Conservation (phyloP, 2,888 invertebrate genomes). For the Metalampra italica region DNA sequence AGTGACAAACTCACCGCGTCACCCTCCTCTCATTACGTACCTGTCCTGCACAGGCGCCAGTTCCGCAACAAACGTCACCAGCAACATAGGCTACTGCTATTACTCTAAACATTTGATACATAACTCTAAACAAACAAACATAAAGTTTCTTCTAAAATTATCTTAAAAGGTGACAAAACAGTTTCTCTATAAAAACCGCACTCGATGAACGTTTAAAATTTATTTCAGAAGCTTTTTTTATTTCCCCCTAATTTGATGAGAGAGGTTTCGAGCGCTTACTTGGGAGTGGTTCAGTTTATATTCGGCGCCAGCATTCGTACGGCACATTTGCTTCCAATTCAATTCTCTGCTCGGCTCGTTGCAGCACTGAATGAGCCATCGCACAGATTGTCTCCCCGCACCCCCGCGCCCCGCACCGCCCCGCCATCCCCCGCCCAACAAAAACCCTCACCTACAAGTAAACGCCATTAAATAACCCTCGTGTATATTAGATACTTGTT, state of each 20-base stretch:
- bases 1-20: slow-evolving; percentile 45
- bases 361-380: slow-evolving; percentile 71
- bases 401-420: slow-evolving; percentile 23
- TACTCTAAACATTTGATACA: no score
- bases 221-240: slow-evolving; percentile 32
- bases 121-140: no score
- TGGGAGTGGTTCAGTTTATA: slow-evolving; percentile 63
- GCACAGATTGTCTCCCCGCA: slow-evolving; percentile 56
- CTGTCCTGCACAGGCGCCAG: slow-evolving; percentile 33
- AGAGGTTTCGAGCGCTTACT: slow-evolving; percentile 38
- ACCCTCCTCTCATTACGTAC: slow-evolving; percentile 49
- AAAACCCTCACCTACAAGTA: slow-evolving; percentile 34
- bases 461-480: slow-evolving; percentile 33
- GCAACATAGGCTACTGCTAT: no score
- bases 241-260: slow-evolving; percentile 48
- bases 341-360: slow-evolving; percentile 70
- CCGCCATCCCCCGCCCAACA: slow-evolving; percentile 13
- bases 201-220: slow-evolving; percentile 23
- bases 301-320: slow-evolving; percentile 61
- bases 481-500: slow-evolving; percentile 33
- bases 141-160: no score
- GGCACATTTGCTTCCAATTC: slow-evolving; percentile 75
- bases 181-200: not conserved
- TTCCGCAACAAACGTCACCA: not conserved
- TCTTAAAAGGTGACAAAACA: not conserved